phyloP scores from a whole-genome alignment of 1,140 invertebrate species.

The Drosophila kohkoa region DNA sequence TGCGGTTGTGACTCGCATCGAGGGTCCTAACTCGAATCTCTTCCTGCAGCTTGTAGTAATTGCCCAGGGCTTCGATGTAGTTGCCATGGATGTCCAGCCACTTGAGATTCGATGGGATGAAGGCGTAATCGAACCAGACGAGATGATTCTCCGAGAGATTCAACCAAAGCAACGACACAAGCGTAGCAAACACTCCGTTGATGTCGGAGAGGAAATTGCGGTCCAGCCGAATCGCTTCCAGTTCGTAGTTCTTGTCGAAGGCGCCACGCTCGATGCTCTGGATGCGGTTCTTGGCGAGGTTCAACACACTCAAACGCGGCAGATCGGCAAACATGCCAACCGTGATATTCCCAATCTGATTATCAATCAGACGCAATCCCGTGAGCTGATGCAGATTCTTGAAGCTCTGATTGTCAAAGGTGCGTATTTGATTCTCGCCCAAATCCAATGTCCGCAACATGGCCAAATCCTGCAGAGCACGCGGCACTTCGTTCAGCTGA shows the following conservation, averaged over 20 bases:
- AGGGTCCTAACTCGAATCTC: constrained; percentile 92
- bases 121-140: constrained; percentile 95
- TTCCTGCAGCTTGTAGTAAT: constrained; percentile 93
- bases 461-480: constrained; percentile 92
- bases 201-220: constrained; percentile 94
- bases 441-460: constrained; percentile 94
- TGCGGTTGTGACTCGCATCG: constrained; percentile 94
- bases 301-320: constrained; percentile 92
- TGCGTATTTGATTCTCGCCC: constrained; percentile 93
- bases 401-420: constrained; percentile 93
- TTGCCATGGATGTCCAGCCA: constrained; percentile 96
- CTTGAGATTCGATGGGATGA: constrained; percentile 93
- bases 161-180: constrained; percentile 92
- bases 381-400: constrained; percentile 93
- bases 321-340: constrained; percentile 94
- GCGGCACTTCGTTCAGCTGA: constrained; percentile 91
- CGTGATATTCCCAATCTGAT: constrained; percentile 93
- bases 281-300: constrained; percentile 94
- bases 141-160: constrained; percentile 96
- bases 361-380: constrained; percentile 93
- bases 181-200: constrained; percentile 93
- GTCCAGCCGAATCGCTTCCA: constrained; percentile 94
- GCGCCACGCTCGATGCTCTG: constrained; percentile 92
- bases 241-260: constrained; percentile 91
- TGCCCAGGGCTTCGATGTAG: constrained; percentile 93